A percentile compares a stretch with the other conserved stretches of the same genome.
These are phyloP conservation scores for Acanthosepion lycidas DNA, from an alignment of 2,888 invertebrate genomes.

Conservation along the genomic window DNA sequence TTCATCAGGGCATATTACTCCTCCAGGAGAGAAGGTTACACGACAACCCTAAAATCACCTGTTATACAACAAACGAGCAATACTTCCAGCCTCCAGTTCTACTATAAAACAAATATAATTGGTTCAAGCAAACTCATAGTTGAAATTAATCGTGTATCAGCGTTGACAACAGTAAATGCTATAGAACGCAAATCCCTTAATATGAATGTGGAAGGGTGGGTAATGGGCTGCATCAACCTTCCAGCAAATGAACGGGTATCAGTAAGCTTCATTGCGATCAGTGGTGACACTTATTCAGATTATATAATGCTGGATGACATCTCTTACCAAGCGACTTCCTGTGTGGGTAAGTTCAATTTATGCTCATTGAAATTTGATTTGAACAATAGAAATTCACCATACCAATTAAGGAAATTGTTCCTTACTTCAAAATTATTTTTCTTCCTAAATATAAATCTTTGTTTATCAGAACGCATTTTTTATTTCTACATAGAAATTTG, in stretches of 20 bases:
- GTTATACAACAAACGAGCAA: neutral
- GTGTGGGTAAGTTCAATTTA: neutral
- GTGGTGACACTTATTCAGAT: neutral
- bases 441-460: too few relatives aligned
- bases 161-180: neutral
- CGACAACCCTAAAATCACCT: neutral
- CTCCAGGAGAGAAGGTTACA: neutral
- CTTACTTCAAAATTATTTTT: too few relatives aligned
- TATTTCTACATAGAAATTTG: too few relatives aligned
- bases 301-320: neutral
- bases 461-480: too few relatives aligned
- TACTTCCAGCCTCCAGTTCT: neutral
- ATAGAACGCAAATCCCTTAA: neutral
- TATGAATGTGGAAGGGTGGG: neutral
- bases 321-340: neutral
- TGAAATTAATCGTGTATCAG: fast-evolving
- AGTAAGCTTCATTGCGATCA: neutral
- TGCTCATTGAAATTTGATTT: neutral
- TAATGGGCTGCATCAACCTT: neutral
- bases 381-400: too few relatives aligned
- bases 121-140: neutral
- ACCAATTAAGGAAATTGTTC: too few relatives aligned
- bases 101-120: neutral
- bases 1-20: too few relatives aligned
- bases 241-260: neutral